These are phyloP conservation scores for Parelbella ahira DNA, from an alignment of 2,888 invertebrate genomes.

Conservation along the genomic window DNA sequence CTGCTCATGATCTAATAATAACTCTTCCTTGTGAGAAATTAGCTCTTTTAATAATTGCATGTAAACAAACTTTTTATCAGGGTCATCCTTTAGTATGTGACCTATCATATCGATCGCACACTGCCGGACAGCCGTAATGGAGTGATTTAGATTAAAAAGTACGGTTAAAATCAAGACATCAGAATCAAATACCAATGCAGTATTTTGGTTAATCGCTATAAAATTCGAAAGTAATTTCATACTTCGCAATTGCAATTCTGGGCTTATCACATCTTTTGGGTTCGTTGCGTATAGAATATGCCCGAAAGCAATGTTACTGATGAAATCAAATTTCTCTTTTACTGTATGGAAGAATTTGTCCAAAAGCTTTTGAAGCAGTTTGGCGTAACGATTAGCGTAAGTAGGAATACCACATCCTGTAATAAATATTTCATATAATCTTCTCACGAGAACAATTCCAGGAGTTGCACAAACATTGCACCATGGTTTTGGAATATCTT, in stretches of 20 bases:
- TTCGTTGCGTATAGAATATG: slow-evolving; percentile 65
- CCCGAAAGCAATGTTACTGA: slow-evolving; percentile 79
- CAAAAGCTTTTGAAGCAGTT: slow-evolving; percentile 65
- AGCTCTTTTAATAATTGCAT: slow-evolving; percentile 70
- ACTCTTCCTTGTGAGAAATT: slow-evolving; percentile 75
- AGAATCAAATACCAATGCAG: slow-evolving; percentile 60
- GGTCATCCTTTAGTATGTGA: slow-evolving; percentile 46
- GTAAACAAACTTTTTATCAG: slow-evolving; percentile 58
- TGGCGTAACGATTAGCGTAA: slow-evolving; percentile 56
- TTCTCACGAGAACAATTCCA: slow-evolving; percentile 57
- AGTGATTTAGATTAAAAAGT: slow-evolving; percentile 78
- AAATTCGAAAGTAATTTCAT: slow-evolving; percentile 63
- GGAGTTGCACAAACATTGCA: slow-evolving; percentile 63
- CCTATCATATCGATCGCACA: slow-evolving; percentile 77
- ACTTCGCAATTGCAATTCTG: slow-evolving; percentile 74
- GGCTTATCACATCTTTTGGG: slow-evolving; percentile 64
- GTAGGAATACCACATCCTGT: slow-evolving; percentile 66
- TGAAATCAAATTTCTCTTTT: slow-evolving; percentile 75
- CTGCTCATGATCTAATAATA: slow-evolving; percentile 84
- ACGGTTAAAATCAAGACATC: slow-evolving; percentile 76
- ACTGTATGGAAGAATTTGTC: slow-evolving; percentile 60
- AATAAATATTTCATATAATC: slow-evolving; percentile 70
- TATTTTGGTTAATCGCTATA: slow-evolving; percentile 43
- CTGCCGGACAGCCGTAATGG: slow-evolving; percentile 75
- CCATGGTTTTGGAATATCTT: slow-evolving; percentile 57